phyloP scores from a whole-genome alignment of 2,797 vertebrate species.

The Denticeps clupeoides region DNA sequence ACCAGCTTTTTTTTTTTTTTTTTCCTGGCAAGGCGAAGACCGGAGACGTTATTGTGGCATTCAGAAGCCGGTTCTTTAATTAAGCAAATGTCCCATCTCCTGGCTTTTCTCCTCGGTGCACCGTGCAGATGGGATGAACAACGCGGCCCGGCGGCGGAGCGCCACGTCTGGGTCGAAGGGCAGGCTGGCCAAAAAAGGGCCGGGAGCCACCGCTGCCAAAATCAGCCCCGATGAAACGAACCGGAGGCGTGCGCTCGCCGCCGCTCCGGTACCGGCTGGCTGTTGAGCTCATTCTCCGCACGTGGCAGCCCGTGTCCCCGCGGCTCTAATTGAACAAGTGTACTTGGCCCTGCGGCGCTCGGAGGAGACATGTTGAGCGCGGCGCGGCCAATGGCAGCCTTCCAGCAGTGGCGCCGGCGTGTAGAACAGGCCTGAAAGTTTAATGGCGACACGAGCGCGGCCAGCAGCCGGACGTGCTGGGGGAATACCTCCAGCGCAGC shows the following conservation, averaged over 20 bases:
- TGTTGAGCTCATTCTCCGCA: not conserved
- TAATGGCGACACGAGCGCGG: conserved; percentile 57
- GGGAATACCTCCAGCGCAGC: conserved; percentile 34
- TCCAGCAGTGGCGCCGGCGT: conserved; percentile 42
- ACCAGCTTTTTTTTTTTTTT: conserved; percentile 42
- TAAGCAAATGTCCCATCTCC: conserved; percentile 48
- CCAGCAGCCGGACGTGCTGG: conserved; percentile 31
- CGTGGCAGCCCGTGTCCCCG: conserved; percentile 34
- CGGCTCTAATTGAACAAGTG: conserved; percentile 54
- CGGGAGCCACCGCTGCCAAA: too few species aligned
- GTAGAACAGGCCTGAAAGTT: conserved; percentile 62
- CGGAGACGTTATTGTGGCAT: too few species aligned
- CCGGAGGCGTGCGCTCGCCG: too few species aligned
- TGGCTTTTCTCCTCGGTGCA: too few species aligned
- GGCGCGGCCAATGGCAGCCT: conserved; percentile 62
- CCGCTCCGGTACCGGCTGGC: conserved; percentile 34
- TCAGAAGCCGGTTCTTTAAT: conserved; percentile 56
- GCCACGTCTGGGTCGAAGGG: conserved; percentile 33
- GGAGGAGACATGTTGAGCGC: conserved; percentile 47
- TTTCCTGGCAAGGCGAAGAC: too few species aligned
- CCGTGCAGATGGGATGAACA: too few species aligned
- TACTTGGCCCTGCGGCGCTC: conserved; percentile 43
- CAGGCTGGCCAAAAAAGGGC: not conserved
- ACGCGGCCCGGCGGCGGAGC: too few species aligned
- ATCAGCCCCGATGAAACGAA: too few species aligned